Evolutionary conservation across 2,797 vertebrate species (phyloP).

Genomic region (Gorsachius magnificus): DNA sequence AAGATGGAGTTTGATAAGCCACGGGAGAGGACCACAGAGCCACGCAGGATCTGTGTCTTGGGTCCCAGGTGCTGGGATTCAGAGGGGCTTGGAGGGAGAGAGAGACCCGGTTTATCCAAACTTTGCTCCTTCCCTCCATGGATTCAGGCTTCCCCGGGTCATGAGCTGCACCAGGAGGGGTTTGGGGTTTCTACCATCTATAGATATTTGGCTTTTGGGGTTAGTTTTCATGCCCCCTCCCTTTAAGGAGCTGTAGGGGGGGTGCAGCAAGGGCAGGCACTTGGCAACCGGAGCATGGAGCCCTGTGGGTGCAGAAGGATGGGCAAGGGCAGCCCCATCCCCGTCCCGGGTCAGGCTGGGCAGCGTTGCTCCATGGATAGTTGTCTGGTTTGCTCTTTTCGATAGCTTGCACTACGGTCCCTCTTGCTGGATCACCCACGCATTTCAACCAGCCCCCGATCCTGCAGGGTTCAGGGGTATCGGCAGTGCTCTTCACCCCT

Average conservation of each 20-base stretch:
- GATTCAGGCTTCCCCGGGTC: background rate
- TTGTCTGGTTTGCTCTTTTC: background rate
- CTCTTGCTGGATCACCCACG: background rate
- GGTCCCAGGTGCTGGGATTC: background rate
- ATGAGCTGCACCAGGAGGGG: background rate
- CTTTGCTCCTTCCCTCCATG: background rate
- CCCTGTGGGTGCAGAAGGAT: background rate
- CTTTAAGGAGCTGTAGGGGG: background rate
- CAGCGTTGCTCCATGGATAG: background rate
- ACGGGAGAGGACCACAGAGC: background rate
- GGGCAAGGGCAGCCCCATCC: background rate
- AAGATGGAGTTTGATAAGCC: background rate
- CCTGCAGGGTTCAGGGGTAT: no score
- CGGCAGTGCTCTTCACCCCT: background rate
- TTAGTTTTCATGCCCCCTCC: background rate
- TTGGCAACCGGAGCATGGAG: background rate
- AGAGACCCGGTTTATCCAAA: background rate
- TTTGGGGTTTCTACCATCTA: background rate
- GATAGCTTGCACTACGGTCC: background rate
- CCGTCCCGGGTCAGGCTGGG: background rate
- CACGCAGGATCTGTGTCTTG: rapidly evolving
- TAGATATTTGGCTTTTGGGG: background rate
- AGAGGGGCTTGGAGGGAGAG: background rate
- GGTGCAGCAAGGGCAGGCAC: rapidly evolving
- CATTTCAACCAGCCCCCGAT: background rate